phyloP scores from a whole-genome alignment of 2,113 vertebrate species.

The Lepisosteus osseus region DNA sequence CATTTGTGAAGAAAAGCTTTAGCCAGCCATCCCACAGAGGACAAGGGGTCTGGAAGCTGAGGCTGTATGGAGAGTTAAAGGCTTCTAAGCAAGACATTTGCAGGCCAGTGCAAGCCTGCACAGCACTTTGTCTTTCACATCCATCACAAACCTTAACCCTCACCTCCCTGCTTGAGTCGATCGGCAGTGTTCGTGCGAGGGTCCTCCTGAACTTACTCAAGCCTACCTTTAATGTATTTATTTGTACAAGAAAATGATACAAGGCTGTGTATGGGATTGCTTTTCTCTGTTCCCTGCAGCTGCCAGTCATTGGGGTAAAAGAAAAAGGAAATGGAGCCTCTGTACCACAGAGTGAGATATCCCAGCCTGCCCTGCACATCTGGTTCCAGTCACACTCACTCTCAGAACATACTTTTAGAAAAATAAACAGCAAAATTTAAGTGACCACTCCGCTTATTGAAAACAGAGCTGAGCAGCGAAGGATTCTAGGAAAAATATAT shows the following conservation, averaged over 20 bases:
- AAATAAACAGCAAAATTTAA: conserved; percentile 32
- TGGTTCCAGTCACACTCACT: conserved; percentile 31
- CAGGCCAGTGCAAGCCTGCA: too few relatives aligned
- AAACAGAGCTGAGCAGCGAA: conserved; percentile 14
- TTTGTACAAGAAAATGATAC: conserved; percentile 2
- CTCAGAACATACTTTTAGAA: conserved; percentile 29
- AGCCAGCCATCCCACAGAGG: too few relatives aligned
- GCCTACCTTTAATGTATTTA: background rate
- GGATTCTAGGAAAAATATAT: background rate
- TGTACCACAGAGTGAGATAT: conserved; percentile 31
- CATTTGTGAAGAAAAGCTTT: too few relatives aligned
- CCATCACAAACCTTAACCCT: too few relatives aligned
- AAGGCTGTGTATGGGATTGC: conserved; percentile 17
- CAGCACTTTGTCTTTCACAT: too few relatives aligned
- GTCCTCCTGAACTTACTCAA: background rate
- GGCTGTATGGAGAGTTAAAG: too few relatives aligned
- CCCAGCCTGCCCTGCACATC: conserved; percentile 29
- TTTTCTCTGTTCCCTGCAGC: conserved; percentile 19
- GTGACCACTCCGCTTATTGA: conserved; percentile 21
- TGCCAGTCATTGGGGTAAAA: conserved; percentile 15
- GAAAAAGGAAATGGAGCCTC: conserved; percentile 15
- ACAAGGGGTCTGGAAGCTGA: too few relatives aligned
- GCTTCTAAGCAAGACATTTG: too few relatives aligned
- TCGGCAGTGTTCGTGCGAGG: background rate
- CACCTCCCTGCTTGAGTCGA: too few relatives aligned